phyloP scores from a whole-genome alignment of 92 coral and sea anemone genomes.

The Montipora capitata region DNA sequence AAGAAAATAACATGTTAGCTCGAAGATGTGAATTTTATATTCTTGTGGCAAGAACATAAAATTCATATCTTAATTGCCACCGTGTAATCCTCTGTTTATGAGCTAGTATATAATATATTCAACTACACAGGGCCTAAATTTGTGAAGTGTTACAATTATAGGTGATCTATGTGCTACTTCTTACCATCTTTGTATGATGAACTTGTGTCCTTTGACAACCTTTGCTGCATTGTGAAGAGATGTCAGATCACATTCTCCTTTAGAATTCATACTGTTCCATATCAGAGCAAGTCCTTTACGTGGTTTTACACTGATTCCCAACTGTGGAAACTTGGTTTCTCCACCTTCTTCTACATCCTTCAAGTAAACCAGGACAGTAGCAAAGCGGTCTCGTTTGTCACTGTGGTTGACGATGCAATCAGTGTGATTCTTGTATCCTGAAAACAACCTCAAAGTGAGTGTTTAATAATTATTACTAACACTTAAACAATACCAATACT shows the following conservation, averaged over 20 bases:
- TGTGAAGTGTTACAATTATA: neutral
- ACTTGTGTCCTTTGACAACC: slow-evolving; percentile 92
- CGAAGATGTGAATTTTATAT: too few species aligned
- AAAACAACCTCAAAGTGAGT: neutral
- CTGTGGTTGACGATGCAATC: slow-evolving; percentile 86
- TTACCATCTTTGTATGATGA: slow-evolving; percentile 96
- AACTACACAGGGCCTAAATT: too few species aligned
- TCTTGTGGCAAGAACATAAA: too few species aligned
- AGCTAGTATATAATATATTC: too few species aligned
- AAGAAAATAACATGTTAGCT: too few species aligned
- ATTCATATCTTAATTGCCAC: too few species aligned
- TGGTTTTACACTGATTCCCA: slow-evolving; percentile 94
- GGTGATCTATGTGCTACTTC: neutral
- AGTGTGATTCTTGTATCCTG: slow-evolving; percentile 98
- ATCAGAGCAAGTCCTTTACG: slow-evolving; percentile 95
- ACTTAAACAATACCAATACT: too few species aligned
- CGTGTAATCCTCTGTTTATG: too few species aligned
- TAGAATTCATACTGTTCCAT: slow-evolving; percentile 95
- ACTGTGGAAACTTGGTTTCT: slow-evolving; percentile 92
- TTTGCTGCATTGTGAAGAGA: slow-evolving; percentile 95
- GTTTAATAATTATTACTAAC: neutral
- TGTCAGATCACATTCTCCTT: slow-evolving; percentile 91
- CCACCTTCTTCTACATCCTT: slow-evolving; percentile 94
- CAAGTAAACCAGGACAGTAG: slow-evolving; percentile 93
- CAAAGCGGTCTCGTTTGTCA: slow-evolving; percentile 92